Base-by-base conservation (phyloP, 2,888 invertebrate genomes). In the Ectemnius lituratus region DNA sequence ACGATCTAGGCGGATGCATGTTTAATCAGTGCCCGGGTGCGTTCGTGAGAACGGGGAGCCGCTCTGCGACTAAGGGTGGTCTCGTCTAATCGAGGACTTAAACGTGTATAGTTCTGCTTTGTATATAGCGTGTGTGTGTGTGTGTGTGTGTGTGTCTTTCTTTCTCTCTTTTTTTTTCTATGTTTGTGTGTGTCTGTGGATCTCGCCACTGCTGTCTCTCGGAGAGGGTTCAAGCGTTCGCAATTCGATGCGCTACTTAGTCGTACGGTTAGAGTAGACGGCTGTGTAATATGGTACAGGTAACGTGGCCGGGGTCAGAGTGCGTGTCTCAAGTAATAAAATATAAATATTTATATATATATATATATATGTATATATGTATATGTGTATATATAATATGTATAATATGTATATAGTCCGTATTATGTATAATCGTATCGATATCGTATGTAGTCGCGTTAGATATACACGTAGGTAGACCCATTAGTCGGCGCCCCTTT, bases 271-370 rank as follows among this genome's bases (percentile, higher is more conserved):
- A 81, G 62, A 71, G 76, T 80, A 76, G 62, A 62, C 82, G 80
- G 76, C 78, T 73, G 81, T 61, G 66, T 65, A 71, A 80, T 84
- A 84, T 75, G 56, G 76, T 82, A 82, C 79, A 76, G 37, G 37
- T 37, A 73, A 71, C 76, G 83, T 83, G 85, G 83, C 84, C 60
- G 84, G 85, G 87, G 85, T 87, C 86, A 87, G 86, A 85, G 80
- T 75, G 79, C 79, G 71, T 52, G 16, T 78, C 76, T 77, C 76
- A 79, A 83, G 84, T 85, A 85, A 84, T 84, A 86, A 86, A 86
- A 87, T 83, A 87, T 86, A 85, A 84, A 77, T 82, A 72, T 81
- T 76, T 80, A 68, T 70, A 71, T 78, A 70, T 75, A 63, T 78
- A 46, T 76, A 67, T 75, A 71, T 63, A 47, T 68, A 52, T 67